Base-by-base conservation (phyloP, 1,140 invertebrate genomes). In the Lepidotrigona ventralis region DNA sequence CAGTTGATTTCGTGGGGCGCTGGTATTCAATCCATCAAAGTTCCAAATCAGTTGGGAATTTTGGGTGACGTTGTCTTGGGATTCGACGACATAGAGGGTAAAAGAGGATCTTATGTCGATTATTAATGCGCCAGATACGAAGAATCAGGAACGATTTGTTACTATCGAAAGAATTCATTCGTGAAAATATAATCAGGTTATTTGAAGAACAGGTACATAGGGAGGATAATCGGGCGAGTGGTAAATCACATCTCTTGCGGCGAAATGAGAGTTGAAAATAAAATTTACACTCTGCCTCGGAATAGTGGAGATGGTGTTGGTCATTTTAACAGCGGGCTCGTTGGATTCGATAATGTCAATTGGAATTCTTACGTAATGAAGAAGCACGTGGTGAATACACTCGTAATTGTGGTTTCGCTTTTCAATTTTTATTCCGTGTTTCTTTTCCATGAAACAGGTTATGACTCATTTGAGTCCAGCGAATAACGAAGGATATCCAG, bases 281-380 rank as follows among this genome's bases (percentile, higher is more conserved):
- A 39, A 6, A 56, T 58, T 29, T 74, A 85, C 63, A 26, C 53
- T 15, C 60, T 80, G n/a, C 33, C 78, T 29, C 29, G 76, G 26
- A 86, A 86, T 54, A 76, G 78, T 29, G 11, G 56, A 6, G 39
- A 58, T 8, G 54, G 58, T 9, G 23, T 53, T 19, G 69, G 91
- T 87, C 92, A 95, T 89, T 89, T 95, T 0, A 96, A 97, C 92
- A 96, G 96, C 1, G 96, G 96, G 1, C 76, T 93, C 19, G 90
- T 91, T 63, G 96, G 95, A 19, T 97, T 97, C 88, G 96, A 97
- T 90, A 96, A 96, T 92, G 95, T 96, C 80, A 92, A 94, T 85
- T 95, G 94, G 94, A 88, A 92, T 2, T 91, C 93, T 58, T 91
- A 91, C 72, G 85, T 94, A 26, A 54, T 89, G 33, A 88, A 87